Conservation (phyloP, 2,888 invertebrate genomes). For the Drosophila mulleri region DNA sequence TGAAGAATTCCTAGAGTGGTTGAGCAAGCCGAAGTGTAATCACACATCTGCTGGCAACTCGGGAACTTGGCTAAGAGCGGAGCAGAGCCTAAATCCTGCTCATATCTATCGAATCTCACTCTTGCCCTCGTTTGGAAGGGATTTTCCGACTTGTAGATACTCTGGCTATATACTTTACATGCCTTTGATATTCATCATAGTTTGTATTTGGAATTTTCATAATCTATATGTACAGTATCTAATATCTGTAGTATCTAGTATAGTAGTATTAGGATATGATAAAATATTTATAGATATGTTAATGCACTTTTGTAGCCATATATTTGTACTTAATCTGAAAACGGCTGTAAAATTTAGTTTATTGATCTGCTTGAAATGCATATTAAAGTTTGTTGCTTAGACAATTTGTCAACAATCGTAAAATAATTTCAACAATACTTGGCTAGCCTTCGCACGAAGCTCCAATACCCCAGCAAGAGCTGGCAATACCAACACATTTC, state of each 20-base stretch:
- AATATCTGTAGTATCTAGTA: too few relatives aligned
- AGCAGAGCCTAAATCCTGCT: too few relatives aligned
- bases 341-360: not conserved
- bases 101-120: too few relatives aligned
- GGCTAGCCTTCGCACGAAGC: not conserved
- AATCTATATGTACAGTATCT: too few relatives aligned
- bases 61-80: not conserved
- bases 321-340: not conserved
- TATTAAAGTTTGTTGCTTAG: not conserved
- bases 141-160: too few relatives aligned
- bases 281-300: too few relatives aligned
- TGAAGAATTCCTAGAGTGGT: constrained; percentile 5
- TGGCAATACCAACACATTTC: not conserved
- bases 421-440: not conserved
- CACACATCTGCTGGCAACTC: constrained; percentile 13
- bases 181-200: too few relatives aligned
- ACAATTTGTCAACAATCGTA: not conserved
- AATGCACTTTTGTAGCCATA: too few relatives aligned
- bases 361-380: not conserved
- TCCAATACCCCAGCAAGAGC: not conserved
- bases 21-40: constrained; percentile 3
- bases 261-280: too few relatives aligned
- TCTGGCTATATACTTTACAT: too few relatives aligned
- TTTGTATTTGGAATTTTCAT: too few relatives aligned
- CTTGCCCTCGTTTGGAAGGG: too few relatives aligned